These are phyloP conservation scores for Cirrhinus mrigala DNA, from an alignment of 2,797 vertebrate genomes.

Conservation along the genomic window DNA sequence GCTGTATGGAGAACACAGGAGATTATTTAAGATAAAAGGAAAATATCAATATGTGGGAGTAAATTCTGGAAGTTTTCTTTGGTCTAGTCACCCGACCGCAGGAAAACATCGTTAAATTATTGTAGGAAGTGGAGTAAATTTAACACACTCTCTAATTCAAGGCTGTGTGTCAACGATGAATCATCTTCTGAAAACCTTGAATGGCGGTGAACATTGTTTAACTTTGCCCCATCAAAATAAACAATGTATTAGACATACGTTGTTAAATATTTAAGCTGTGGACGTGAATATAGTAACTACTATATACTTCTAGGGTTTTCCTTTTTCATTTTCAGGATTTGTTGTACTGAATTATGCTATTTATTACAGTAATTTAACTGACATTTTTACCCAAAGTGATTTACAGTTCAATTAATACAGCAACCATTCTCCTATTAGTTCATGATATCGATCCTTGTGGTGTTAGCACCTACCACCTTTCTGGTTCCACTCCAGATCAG, in stretches of 20 bases:
- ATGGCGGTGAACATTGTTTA: background rate
- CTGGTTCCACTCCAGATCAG: background rate
- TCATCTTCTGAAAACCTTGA: background rate
- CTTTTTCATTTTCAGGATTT: background rate
- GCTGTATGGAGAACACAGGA: slow-evolving; percentile 64
- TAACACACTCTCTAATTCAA: slow-evolving; percentile 43
- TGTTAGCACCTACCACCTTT: background rate
- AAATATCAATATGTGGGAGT: slow-evolving; percentile 68
- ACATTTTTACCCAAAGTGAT: background rate
- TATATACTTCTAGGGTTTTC: too few species aligned
- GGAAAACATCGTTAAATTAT: slow-evolving; percentile 66
- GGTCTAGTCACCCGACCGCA: slow-evolving; percentile 63
- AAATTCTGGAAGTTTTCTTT: slow-evolving; percentile 62
- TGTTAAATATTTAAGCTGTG: background rate
- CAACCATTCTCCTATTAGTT: background rate
- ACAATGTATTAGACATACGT: background rate
- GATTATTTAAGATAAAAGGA: slow-evolving; percentile 68
- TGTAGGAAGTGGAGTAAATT: slow-evolving; percentile 68
- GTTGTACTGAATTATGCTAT: background rate
- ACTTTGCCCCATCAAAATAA: background rate
- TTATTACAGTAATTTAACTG: background rate
- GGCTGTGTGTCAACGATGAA: slow-evolving; percentile 20
- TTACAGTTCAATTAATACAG: background rate
- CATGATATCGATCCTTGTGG: background rate
- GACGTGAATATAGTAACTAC: background rate